A percentile compares a stretch with the other conserved stretches of the same genome.
phyloP scores from a whole-genome alignment of 2,888 invertebrate genomes.

The Drosophila helvetica region DNA sequence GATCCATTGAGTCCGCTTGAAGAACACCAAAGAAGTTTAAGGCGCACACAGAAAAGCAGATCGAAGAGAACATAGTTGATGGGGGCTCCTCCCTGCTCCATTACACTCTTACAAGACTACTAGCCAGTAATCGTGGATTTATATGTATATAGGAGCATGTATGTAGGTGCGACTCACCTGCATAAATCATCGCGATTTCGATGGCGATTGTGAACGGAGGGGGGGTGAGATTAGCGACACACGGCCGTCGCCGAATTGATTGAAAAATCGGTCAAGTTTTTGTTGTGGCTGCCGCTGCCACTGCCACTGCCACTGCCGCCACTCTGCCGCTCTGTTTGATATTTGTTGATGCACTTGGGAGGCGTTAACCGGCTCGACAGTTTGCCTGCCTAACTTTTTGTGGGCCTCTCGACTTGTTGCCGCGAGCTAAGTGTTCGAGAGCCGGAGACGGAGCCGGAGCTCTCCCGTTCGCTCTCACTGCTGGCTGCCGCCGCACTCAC shows the following conservation, averaged over 20 bases:
- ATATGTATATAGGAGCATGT: too few relatives aligned
- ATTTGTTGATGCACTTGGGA: constrained; percentile 61
- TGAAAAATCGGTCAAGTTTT: constrained; percentile 75
- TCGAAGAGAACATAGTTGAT: too few relatives aligned
- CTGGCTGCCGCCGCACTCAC: constrained; percentile 2
- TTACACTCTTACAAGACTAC: too few relatives aligned
- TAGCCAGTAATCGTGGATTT: too few relatives aligned
- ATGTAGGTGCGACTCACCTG: constrained; percentile 59
- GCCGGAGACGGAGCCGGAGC: neutral
- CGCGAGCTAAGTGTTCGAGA: constrained; percentile 14
- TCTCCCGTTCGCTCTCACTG: constrained; percentile 4
- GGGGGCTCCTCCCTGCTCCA: too few relatives aligned
- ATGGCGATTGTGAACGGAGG: constrained; percentile 44
- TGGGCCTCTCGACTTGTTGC: constrained; percentile 36
- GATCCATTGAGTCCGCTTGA: too few relatives aligned
- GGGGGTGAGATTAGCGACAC: constrained; percentile 54
- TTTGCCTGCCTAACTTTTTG: constrained; percentile 38
- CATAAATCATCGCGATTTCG: constrained; percentile 69
- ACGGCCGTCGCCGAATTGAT: constrained; percentile 57
- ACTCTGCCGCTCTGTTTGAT: constrained; percentile 27
- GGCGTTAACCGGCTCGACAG: constrained; percentile 68
- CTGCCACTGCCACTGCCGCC: constrained; percentile 2
- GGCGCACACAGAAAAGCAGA: too few relatives aligned
- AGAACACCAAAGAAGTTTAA: too few relatives aligned
- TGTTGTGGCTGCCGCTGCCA: constrained; percentile 17